Base-by-base conservation (phyloP, 2,888 invertebrate genomes). In the Ophion ellenae region DNA sequence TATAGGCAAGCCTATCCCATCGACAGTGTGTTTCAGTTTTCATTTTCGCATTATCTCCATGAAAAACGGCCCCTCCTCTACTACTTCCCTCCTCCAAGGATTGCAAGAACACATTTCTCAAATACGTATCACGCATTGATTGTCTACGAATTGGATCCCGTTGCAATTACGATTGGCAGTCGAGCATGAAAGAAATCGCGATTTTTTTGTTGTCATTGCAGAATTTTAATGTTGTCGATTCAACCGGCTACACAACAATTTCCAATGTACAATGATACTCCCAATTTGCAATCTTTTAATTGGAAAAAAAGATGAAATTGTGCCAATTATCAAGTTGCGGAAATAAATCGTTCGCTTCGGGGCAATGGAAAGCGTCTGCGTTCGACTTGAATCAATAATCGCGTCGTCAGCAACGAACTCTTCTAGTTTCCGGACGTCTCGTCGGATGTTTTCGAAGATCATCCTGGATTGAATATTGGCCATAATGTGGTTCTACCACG, bases 281-380 rank as follows among this genome's bases (percentile, higher is more conserved):
- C 63, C 20, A 14, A 59, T 36, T 66, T 67, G 20, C 5, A 17
- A n/a, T 28, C 36, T 59, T 66, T 59, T 67, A n/a, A 36, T 63
- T 36, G n/a, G 17, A 24, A 61, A 63, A 20, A 32, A 73, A 71
- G 66, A 57, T 63, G 14, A 36, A 53, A 24, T n/a, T 24, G 57
- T 14, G 57, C 66, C 32, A 76, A 64, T 77, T 64, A 71, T 66
- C 64, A 76, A 81, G 40, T 69, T 53, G 20, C 47, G 11, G 64
- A 77, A 73, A 69, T 81, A 70, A 47, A 53, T 1, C 57, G 45
- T 66, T 9, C 40, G 57, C 66, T 66, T 20, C 20, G 24, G 69
- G 75, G 70, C 66, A 75, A 79, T 81, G 85, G 84, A 85, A 85
- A 85, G 81, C 63, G 71, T 73, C 20, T 64, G 32, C 40, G 57